Conservation (phyloP, 2,797 vertebrate genomes). For the Cirrhinus mrigala region DNA sequence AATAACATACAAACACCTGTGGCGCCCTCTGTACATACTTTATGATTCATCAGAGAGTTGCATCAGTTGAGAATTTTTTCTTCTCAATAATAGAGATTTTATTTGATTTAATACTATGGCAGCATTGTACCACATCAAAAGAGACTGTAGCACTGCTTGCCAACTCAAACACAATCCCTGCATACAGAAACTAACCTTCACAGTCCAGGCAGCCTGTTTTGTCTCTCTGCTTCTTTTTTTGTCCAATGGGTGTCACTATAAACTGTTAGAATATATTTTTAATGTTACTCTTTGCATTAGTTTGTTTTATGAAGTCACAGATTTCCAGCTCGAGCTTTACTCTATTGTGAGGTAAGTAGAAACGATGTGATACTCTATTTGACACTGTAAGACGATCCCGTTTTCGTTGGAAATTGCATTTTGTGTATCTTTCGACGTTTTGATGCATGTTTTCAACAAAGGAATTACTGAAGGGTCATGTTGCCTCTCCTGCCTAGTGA, state of each 20-base stretch:
- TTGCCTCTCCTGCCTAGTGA: not conserved
- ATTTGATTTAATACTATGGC: not conserved
- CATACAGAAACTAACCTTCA: not conserved
- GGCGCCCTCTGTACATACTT: not conserved
- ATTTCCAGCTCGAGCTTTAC: not conserved
- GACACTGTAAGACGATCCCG: not conserved
- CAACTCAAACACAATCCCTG: not conserved
- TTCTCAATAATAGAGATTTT: not conserved
- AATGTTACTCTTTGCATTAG: not conserved
- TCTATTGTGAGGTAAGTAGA: not conserved
- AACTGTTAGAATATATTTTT: too few relatives aligned
- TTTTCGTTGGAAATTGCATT: not conserved
- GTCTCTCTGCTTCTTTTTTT: not conserved
- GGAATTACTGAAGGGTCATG: not conserved
- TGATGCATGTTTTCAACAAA: not conserved
- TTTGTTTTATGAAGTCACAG: not conserved
- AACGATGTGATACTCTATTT: not conserved
- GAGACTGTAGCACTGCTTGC: not conserved
- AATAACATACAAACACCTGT: not conserved
- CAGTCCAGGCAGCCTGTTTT: not conserved
- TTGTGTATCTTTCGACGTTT: not conserved
- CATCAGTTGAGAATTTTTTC: not conserved
- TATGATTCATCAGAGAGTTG: not conserved
- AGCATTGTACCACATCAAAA: not conserved
- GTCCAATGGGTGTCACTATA: not conserved